Base-by-base conservation (phyloP, 2,113 vertebrate species). In the Tetrax tetrax region DNA sequence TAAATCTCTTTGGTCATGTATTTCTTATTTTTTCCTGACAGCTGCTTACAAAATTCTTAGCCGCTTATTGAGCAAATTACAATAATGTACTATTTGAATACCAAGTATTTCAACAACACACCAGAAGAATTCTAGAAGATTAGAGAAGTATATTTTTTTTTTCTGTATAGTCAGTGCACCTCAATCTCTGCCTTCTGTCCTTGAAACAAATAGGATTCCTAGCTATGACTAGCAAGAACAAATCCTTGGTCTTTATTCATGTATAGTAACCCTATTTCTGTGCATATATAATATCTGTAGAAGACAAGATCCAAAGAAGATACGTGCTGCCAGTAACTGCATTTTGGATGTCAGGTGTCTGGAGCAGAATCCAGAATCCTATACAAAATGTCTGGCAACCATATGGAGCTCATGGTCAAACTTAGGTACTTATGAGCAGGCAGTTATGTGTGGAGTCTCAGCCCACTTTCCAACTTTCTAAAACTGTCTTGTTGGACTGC, bases 51-150 rank as follows among this genome's bases (percentile, higher is more conserved):
- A 53, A 43, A 25, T 8, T 57, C 43, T 31, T 66, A 82, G 10
- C 22, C 45, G 56, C 38, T 56, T 64, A 87, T 2, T 69, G 5
- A 80, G 3, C 4, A 76, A 76, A 66, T 70, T 85, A 31, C 7
- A 45, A 18, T 33, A 45, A 50, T 8, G 35, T n/a, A 41, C 9
- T 45, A 7, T 83, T 83, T 75, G 35, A 63, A 25, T 31, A 50
- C 43, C 18, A 31, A 18, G 22, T 65, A 21, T 59, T 64, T 71
- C 60, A 59, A 45, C 3, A 78, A 16, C 12, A 37, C 0, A 0
- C 17, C 17, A 41, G 43, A 20, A 82, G 24, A 77, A 76, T 80
- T 89, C 3, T 2, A 74, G 25, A 5, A 41, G 35, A 41, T 68
- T 25, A 53, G 61, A 57, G 27, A 87, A 51, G 53, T 20, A 38